phyloP scores from a whole-genome alignment of 2,888 invertebrate species.

The Melinaea menophilus region DNA sequence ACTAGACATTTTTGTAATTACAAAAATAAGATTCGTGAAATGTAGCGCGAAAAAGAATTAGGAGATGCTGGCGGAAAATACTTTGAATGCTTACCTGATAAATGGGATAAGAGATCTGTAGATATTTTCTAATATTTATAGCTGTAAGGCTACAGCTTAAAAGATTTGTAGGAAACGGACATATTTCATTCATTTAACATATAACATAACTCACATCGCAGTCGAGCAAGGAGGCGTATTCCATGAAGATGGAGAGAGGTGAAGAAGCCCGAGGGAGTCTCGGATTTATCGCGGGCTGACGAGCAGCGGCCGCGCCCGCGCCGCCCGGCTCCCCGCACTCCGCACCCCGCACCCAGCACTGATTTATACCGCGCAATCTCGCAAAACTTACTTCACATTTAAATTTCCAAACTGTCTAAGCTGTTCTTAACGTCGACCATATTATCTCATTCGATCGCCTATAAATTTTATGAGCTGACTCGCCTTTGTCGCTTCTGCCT shows the following conservation, averaged over 20 bases:
- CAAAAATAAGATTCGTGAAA: conserved; percentile 78
- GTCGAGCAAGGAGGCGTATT: conserved; percentile 40
- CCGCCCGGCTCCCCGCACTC: conserved; percentile 40
- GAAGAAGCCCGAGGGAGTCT: conserved; percentile 69
- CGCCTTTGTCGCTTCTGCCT: conserved; percentile 69
- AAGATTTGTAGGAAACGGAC: conserved; percentile 10
- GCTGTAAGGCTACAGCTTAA: not conserved
- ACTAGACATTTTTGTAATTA: conserved; percentile 79
- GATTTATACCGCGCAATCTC: conserved; percentile 77
- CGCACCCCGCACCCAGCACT: conserved; percentile 55
- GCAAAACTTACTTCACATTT: conserved; percentile 79
- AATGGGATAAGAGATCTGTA: conserved; percentile 52
- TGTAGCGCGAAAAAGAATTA: conserved; percentile 78
- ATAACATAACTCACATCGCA: conserved; percentile 21
- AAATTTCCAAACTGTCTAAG: conserved; percentile 79
- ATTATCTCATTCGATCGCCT: conserved; percentile 78
- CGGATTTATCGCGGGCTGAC: conserved; percentile 71
- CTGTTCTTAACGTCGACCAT: conserved; percentile 77
- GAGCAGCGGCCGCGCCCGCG: conserved; percentile 44
- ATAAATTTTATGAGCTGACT: conserved; percentile 78
- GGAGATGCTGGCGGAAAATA: conserved; percentile 67
- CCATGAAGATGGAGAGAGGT: conserved; percentile 65
- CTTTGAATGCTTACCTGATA: conserved; percentile 58
- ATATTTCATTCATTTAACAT: conserved; percentile 8
- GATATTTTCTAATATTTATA: conserved; percentile 3